Evolutionary conservation across 2,113 vertebrate genomes (phyloP).

Genomic region (Lontra canadensis): DNA sequence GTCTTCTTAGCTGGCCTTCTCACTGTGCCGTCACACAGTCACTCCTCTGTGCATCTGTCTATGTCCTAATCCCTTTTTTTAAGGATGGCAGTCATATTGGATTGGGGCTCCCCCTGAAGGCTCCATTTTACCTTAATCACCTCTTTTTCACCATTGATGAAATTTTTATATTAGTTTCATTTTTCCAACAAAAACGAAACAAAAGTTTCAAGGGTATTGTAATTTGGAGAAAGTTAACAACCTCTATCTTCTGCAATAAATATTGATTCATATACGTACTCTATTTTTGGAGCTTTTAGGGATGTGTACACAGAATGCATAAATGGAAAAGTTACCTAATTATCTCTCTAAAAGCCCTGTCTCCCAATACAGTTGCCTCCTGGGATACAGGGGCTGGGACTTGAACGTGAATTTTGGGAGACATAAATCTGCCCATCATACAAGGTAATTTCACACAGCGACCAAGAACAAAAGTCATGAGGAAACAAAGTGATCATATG

Average conservation of each 20-base stretch:
- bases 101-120: neutral
- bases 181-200: slow-evolving; percentile 28
- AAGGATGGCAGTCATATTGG: neutral
- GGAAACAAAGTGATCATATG: neutral
- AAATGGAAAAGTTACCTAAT: neutral
- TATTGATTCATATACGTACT: neutral
- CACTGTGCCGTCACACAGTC: too few relatives aligned
- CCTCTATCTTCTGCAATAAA: neutral
- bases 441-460: neutral
- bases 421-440: neutral
- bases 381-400: neutral
- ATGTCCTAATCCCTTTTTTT: neutral
- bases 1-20: neutral
- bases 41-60: neutral
- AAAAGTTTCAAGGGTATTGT: neutral
- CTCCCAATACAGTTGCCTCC: neutral
- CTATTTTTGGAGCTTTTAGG: neutral
- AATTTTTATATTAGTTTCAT: neutral
- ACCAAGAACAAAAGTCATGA: neutral
- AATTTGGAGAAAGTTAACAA: neutral
- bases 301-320: neutral
- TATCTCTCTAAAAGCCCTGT: neutral
- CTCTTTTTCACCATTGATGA: neutral
- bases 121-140: neutral
- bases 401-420: neutral